Conservation (phyloP, 1,140 invertebrate species). For the Condylostylus longicornis region DNA sequence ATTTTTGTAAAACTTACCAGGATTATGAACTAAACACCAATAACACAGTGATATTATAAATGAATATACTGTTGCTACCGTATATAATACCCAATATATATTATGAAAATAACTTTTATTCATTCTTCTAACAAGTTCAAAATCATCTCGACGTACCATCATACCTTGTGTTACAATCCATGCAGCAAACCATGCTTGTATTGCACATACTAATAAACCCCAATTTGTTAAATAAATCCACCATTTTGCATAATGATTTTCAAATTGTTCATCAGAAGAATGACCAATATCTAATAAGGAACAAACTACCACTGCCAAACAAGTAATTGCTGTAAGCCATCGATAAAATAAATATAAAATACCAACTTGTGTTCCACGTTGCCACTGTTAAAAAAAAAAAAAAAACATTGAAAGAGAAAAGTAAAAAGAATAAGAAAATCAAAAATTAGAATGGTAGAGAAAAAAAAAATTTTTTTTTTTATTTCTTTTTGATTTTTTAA, state of each 20-base stretch:
- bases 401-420: neutral
- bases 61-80: slow-evolving; percentile 45
- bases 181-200: slow-evolving; percentile 31
- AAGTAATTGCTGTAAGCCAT: slow-evolving; percentile 37
- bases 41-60: slow-evolving; percentile 35
- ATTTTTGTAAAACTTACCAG: slow-evolving; percentile 15
- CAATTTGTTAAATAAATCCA: slow-evolving; percentile 53
- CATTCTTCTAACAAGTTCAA: slow-evolving; percentile 27
- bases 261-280: slow-evolving; percentile 27
- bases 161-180: slow-evolving; percentile 32
- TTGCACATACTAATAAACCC: slow-evolving; percentile 39
- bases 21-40: slow-evolving; percentile 29
- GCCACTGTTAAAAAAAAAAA: slow-evolving; percentile 26
- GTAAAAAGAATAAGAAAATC: neutral
- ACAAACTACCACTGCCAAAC: slow-evolving; percentile 36
- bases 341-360: slow-evolving; percentile 41
- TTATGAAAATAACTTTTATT: slow-evolving; percentile 33
- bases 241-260: slow-evolving; percentile 38
- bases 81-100: slow-evolving; percentile 45
- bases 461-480: no score
- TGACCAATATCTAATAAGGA: slow-evolving; percentile 37
- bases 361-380: slow-evolving; percentile 30
- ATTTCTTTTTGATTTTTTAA: neutral
- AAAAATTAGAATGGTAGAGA: no score
- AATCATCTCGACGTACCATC: slow-evolving; percentile 32